A percentile compares a stretch with the other conserved stretches of the same genome.
phyloP scores from a whole-genome alignment of 2,113 vertebrate genomes.

The Catagonus wagneri region DNA sequence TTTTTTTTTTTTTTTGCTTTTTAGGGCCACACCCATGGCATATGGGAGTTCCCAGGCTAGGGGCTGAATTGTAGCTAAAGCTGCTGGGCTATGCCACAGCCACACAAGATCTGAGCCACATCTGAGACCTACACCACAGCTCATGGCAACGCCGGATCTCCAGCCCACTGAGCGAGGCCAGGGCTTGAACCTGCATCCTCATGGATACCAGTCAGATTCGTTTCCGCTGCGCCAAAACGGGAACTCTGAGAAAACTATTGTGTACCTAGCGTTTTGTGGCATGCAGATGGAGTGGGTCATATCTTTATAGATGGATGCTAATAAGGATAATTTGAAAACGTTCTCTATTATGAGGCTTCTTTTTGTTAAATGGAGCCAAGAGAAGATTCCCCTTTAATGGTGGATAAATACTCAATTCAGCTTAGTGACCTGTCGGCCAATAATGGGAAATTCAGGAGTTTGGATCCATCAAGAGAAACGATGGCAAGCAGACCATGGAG shows the following conservation, averaged over 20 bases:
- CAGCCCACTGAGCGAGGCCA: too few relatives aligned
- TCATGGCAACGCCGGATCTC: too few relatives aligned
- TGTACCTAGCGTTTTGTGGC: neutral
- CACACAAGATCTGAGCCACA: too few relatives aligned
- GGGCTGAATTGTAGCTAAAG: too few relatives aligned
- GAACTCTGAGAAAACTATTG: neutral
- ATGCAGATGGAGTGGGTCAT: neutral
- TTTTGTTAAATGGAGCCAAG: slow-evolving; percentile 65
- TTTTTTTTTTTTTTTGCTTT: too few relatives aligned
- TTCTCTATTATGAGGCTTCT: neutral
- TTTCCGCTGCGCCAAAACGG: too few relatives aligned
- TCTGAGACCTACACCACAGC: too few relatives aligned
- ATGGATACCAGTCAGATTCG: too few relatives aligned
- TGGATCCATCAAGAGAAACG: slow-evolving; percentile 73
- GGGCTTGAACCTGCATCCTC: too few relatives aligned
- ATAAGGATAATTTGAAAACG: slow-evolving; percentile 37
- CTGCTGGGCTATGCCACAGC: too few relatives aligned
- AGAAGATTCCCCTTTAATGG: slow-evolving; percentile 53
- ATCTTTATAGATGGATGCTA: neutral
- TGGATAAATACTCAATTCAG: slow-evolving; percentile 57
- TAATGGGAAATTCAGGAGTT: slow-evolving; percentile 64
- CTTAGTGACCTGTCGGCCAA: slow-evolving; percentile 66
- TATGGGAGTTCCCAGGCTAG: too few relatives aligned
- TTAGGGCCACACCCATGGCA: too few relatives aligned
- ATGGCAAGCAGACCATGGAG: slow-evolving; percentile 61